Evolutionary conservation across 2,888 invertebrate genomes (phyloP), one percentile per base, ranked within the genome.

Genomic region (Galeopsomyia nigrocyanea): DNA sequence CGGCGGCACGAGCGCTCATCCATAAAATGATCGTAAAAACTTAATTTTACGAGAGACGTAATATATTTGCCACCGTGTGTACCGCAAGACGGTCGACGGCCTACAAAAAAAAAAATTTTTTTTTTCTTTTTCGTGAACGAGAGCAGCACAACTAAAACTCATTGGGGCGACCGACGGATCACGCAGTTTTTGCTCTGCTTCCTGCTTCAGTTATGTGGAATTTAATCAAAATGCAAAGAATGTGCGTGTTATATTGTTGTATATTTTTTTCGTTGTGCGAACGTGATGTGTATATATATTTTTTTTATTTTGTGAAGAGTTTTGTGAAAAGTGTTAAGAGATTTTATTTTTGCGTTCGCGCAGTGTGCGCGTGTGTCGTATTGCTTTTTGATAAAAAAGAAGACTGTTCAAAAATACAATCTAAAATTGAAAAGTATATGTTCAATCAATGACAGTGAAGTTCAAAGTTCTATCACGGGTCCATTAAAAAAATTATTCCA

Each of bases 1-100:
- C 81, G 80, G 80, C 81, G 82, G 79, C 80, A 82, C 82, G 83
- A 80, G 81, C 81, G 82, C 74, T 75, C 83, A 82, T 84, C 85
- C 87, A 86, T 87, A 87, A 87, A 87, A 85, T 81, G 84, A 84
- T 85, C 86, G 85, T 87, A 87, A 87, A 87, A 86, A 86, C 82
- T 86, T 87, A 87, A 87, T 87, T 87, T 87, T 87, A 87, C 82
- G 87, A 86, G 86, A 83, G 83, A 82, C 83, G 83, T 67, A 86
- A 86, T 86, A 86, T 86, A 85, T 87, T 84, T 84, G 84, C 86
- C 84, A 85, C 82, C 79, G 81, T 14, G 65, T 53, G 31, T n/a
- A 31, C 55, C 55, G 60, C 17, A 22, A 61, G 19, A 14, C 21
- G 19, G 17, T 21, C 19, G 19, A 14, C 56, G 26, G 22, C 22